Conservation (phyloP, 2,888 invertebrate species). For the Mycalesis mineus region DNA sequence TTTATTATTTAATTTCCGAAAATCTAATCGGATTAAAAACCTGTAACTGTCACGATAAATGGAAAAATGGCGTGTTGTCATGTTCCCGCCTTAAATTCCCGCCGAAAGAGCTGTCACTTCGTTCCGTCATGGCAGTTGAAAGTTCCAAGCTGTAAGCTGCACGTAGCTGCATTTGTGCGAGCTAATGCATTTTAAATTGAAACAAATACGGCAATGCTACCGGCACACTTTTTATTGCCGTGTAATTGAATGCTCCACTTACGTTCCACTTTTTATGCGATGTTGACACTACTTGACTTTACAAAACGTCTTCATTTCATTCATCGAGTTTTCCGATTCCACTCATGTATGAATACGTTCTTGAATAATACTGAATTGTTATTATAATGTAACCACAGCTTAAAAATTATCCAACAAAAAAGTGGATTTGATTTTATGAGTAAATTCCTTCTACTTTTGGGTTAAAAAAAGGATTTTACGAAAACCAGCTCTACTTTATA, state of each 20-base stretch:
- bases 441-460: too few relatives aligned
- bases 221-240: constrained; percentile 34
- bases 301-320: constrained; percentile 40
- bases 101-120: constrained; percentile 52
- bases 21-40: not conserved
- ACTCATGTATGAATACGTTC: not conserved
- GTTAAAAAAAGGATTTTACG: too few relatives aligned
- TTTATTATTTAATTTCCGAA: not conserved
- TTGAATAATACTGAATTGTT: not conserved
- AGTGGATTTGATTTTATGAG: too few relatives aligned
- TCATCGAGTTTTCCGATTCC: constrained; percentile 34
- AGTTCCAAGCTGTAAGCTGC: constrained; percentile 26
- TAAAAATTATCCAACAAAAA: too few relatives aligned
- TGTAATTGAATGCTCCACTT: constrained; percentile 26
- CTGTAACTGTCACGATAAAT: constrained; percentile 2
- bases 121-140: constrained; percentile 39
- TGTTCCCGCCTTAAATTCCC: constrained; percentile 40
- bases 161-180: constrained; percentile 37
- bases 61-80: constrained; percentile 8
- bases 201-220: constrained; percentile 42
- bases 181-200: constrained; percentile 38
- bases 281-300: constrained; percentile 42
- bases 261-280: constrained; percentile 47
- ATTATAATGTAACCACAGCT: too few relatives aligned
- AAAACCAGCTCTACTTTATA: too few relatives aligned